A percentile compares a stretch with the other conserved stretches of the same genome.
These are phyloP conservation scores for Knipowitschia caucasica DNA, from an alignment of 2,797 vertebrate species.

Conservation along the genomic window DNA sequence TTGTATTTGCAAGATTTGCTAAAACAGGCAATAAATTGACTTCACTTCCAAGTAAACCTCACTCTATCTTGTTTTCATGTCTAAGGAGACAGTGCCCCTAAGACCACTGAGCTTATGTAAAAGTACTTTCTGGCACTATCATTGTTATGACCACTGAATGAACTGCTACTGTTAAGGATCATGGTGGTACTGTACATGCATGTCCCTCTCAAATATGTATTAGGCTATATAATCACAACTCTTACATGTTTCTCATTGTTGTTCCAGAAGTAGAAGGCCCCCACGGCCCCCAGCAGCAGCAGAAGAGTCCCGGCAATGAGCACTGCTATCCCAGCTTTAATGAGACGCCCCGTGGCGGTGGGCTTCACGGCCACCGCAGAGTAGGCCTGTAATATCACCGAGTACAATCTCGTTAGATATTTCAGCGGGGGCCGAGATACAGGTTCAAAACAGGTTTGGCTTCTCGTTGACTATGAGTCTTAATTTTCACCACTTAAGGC, in stretches of 20 bases:
- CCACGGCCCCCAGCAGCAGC: conserved; percentile 85
- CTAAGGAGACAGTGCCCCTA: not conserved
- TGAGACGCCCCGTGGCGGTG: conserved; percentile 75
- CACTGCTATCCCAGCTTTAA: conserved; percentile 83
- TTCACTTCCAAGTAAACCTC: not conserved
- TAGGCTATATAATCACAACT: not conserved
- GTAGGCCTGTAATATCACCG: conserved; percentile 78
- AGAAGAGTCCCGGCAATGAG: conserved; percentile 81
- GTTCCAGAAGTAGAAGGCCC: conserved; percentile 93
- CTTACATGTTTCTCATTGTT: conserved; percentile 86
- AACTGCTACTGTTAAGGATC: not conserved
- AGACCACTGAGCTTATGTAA: not conserved
- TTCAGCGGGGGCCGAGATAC: too few species aligned
- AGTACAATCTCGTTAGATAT: too few species aligned
- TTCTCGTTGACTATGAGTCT: too few species aligned
- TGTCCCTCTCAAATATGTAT: not conserved
- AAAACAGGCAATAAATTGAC: not conserved
- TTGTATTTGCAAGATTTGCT: not conserved
- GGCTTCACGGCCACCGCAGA: conserved; percentile 75
- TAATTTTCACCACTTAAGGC: too few species aligned
- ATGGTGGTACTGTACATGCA: too few species aligned
- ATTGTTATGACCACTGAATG: not conserved
- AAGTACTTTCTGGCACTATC: not conserved
- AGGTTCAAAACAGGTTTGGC: not conserved
- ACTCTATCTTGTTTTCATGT: not conserved